These are phyloP conservation scores for Python bivittatus DNA, from an alignment of 2,113 vertebrate genomes.

Conservation along the genomic window DNA sequence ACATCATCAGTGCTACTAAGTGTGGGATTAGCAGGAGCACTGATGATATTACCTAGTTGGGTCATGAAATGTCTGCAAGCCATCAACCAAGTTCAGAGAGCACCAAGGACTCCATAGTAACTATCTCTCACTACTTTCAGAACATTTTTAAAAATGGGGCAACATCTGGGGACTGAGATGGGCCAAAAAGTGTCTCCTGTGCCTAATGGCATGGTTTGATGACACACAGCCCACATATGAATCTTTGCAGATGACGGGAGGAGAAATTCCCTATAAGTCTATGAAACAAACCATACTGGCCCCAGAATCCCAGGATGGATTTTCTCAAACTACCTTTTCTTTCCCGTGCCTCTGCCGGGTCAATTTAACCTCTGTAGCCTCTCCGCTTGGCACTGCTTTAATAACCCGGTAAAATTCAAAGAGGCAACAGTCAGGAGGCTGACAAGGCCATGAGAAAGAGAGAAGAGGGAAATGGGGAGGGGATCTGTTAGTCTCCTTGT, in stretches of 20 bases:
- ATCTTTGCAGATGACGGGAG: neutral
- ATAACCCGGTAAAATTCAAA: neutral
- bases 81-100: neutral
- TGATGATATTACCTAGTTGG: neutral
- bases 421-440: neutral
- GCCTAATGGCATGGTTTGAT: neutral
- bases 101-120: neutral
- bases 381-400: neutral
- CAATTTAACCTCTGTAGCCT: neutral
- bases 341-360: neutral
- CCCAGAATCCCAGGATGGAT: neutral
- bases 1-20: neutral
- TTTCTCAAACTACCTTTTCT: neutral
- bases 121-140: neutral
- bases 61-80: neutral
- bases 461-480: neutral
- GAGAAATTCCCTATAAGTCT: neutral
- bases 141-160: neutral
- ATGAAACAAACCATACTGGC: neutral
- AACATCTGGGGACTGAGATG: neutral
- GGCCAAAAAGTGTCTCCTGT: neutral
- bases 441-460: neutral
- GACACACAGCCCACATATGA: neutral
- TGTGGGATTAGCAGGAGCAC: neutral
- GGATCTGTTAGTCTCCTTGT: no score